Evolutionary conservation across 2,797 vertebrate genomes (phyloP).

Genomic region (Lophura swinhoii): DNA sequence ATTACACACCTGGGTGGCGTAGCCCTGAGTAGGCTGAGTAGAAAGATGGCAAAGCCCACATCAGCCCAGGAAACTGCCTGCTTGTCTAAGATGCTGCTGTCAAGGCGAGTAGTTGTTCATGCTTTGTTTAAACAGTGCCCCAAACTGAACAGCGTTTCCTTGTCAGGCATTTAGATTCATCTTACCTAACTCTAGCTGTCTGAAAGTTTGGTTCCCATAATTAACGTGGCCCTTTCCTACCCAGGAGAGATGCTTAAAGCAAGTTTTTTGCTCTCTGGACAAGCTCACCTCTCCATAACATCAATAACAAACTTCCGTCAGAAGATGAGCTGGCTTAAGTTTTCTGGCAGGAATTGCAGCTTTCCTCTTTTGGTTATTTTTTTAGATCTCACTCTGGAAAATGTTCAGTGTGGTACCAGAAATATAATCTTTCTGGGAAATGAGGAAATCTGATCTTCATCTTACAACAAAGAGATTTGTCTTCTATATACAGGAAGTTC

Average conservation of each 20-base stretch:
- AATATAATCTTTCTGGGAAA: background rate
- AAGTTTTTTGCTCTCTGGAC: background rate
- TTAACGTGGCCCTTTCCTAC: background rate
- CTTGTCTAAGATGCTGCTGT: background rate
- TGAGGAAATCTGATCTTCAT: background rate
- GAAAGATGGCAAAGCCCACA: background rate
- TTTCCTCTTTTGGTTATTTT: background rate
- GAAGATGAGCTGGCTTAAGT: background rate
- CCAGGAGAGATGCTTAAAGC: background rate
- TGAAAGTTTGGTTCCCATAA: rapidly evolving
- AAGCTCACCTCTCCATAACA: background rate
- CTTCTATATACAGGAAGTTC: background rate
- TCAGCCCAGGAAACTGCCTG: background rate
- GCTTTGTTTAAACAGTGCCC: background rate
- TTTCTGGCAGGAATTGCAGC: background rate
- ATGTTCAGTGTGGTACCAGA: background rate
- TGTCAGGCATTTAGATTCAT: background rate
- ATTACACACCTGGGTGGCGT: rapidly evolving
- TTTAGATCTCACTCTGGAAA: slow-evolving; percentile 3
- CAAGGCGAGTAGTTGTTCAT: background rate
- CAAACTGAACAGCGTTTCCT: background rate
- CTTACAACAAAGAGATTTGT: background rate
- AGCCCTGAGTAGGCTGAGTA: background rate
- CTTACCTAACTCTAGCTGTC: background rate
- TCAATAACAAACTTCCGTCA: background rate